phyloP scores from a whole-genome alignment of 2,888 invertebrate genomes.

The Tenthredo mesomela region DNA sequence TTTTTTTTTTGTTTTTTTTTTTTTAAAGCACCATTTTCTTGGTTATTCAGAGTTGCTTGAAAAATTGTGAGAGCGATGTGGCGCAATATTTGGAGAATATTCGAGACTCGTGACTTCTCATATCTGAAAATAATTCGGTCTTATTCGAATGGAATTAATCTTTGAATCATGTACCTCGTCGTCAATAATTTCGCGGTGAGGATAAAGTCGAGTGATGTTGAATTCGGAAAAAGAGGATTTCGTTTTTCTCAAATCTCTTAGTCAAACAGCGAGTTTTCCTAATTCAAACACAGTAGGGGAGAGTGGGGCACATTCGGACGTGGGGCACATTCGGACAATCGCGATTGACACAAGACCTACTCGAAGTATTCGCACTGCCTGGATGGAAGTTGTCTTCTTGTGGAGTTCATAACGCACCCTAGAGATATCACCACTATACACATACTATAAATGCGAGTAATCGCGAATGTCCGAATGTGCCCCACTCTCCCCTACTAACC shows the following conservation, averaged over 20 bases:
- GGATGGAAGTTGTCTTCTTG: too few species aligned
- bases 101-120: neutral
- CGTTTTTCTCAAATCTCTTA: neutral
- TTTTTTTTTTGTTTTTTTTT: too few species aligned
- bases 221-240: neutral
- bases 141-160: neutral
- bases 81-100: neutral
- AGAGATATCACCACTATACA: too few species aligned
- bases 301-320: too few species aligned
- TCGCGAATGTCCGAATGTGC: too few species aligned
- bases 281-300: neutral
- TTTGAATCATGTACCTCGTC: neutral
- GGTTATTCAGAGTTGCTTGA: neutral
- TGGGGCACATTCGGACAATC: too few species aligned
- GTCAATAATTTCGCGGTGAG: neutral
- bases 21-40: neutral
- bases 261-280: neutral
- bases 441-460: too few species aligned
- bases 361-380: too few species aligned
- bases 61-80: neutral
- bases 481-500: too few species aligned
- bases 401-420: too few species aligned
- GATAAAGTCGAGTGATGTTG: neutral
- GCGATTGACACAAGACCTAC: too few species aligned
- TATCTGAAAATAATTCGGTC: neutral